These are phyloP conservation scores for Galago senegalensis DNA, from an alignment of 2,797 vertebrate species.

Conservation along the genomic window DNA sequence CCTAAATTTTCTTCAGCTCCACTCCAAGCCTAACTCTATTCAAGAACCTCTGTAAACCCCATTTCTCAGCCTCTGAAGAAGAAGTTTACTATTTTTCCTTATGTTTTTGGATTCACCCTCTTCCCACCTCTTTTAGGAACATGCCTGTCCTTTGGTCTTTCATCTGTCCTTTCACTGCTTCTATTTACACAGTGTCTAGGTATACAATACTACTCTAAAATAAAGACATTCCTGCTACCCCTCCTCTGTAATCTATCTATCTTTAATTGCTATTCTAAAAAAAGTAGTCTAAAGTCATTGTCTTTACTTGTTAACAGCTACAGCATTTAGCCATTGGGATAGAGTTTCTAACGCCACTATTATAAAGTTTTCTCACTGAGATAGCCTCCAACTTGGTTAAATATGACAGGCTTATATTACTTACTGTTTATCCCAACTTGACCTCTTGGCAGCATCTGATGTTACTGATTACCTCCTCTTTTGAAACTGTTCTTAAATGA, in stretches of 20 bases:
- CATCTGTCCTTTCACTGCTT: not conserved
- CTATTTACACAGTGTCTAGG: not conserved
- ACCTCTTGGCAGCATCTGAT: not conserved
- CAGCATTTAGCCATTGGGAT: not conserved
- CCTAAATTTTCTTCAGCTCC: not conserved
- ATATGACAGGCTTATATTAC: not conserved
- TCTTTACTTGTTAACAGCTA: not conserved
- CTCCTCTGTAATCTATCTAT: not conserved
- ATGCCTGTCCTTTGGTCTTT: not conserved
- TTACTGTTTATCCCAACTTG: not conserved
- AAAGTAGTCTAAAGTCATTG: not conserved
- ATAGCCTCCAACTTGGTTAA: not conserved
- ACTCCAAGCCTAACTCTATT: not conserved
- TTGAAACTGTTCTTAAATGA: not conserved
- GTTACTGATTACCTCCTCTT: not conserved
- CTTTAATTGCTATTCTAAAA: not conserved
- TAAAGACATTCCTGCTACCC: not conserved
- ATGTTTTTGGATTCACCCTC: not conserved
- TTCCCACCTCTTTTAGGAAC: not conserved
- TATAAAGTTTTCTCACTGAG: not conserved
- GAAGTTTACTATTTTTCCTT: not conserved
- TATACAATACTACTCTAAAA: not conserved
- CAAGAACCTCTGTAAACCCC: not conserved
- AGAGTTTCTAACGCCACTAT: not conserved
- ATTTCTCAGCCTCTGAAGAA: not conserved